Conservation (phyloP, 2,888 invertebrate species). For the Spilarctia lutea region DNA sequence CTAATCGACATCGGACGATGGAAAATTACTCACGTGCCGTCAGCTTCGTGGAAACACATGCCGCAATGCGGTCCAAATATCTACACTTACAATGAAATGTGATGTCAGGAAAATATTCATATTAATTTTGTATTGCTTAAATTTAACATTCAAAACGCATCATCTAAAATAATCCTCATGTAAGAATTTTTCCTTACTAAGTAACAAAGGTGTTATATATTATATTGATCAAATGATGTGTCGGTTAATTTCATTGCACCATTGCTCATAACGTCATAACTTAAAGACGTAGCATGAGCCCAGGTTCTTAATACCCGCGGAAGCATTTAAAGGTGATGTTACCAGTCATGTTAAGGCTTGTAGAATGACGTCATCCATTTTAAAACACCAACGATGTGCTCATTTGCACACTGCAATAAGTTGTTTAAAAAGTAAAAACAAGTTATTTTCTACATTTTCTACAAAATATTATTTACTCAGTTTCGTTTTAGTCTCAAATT, state of each 20-base stretch:
- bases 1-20: slow-evolving; percentile 43
- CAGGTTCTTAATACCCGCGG: slow-evolving; percentile 25
- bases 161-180: not conserved
- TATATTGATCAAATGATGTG: slow-evolving; percentile 11
- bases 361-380: slow-evolving; percentile 24
- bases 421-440: not conserved
- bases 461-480: not conserved
- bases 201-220: not conserved
- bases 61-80: slow-evolving; percentile 53
- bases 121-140: not conserved
- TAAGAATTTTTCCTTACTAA: no score
- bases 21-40: slow-evolving; percentile 49
- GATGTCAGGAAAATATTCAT: slow-evolving; percentile 1
- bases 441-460: not conserved
- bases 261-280: not conserved
- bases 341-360: slow-evolving; percentile 22
- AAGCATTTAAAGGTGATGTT: slow-evolving; percentile 21
- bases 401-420: not conserved
- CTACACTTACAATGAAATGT: slow-evolving; percentile 15
- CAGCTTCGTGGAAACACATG: slow-evolving; percentile 48
- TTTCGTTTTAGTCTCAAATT: not conserved
- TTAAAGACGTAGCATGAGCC: slow-evolving; percentile 14
- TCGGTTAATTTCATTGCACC: slow-evolving; percentile 23
- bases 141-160: not conserved
- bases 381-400: not conserved